A percentile compares a stretch with the other conserved stretches of the same genome.
phyloP scores from a whole-genome alignment of 2,888 invertebrate species.

The Vannuccia rotundouncinata region DNA sequence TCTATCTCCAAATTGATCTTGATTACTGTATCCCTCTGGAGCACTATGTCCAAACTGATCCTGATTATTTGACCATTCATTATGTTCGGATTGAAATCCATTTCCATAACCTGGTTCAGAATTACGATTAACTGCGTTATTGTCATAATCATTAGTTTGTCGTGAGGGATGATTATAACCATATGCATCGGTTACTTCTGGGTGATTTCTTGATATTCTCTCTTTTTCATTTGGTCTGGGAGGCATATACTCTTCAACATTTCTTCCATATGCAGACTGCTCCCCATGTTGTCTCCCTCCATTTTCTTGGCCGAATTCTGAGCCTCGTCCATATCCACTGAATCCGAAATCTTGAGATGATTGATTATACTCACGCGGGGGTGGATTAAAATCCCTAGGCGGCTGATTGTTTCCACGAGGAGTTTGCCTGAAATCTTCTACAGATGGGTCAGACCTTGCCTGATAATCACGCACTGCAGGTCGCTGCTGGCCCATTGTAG shows the following conservation, averaged over 20 bases:
- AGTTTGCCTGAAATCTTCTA: not conserved
- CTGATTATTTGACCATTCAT: not conserved
- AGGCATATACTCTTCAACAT: not conserved
- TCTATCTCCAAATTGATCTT: not conserved
- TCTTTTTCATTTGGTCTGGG: not conserved
- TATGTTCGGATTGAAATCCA: not conserved
- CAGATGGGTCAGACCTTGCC: not conserved
- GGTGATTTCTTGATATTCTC: not conserved
- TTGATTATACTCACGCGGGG: not conserved
- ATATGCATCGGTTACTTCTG: not conserved
- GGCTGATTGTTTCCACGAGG: not conserved
- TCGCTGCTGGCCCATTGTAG: not conserved
- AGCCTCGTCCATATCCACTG: not conserved
- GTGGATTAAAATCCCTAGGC: not conserved
- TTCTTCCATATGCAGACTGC: not conserved
- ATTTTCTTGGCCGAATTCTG: not conserved
- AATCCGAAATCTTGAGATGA: not conserved
- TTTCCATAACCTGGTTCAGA: slow-evolving; percentile 8
- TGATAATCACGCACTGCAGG: not conserved
- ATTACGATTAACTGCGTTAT: not conserved
- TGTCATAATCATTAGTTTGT: not conserved
- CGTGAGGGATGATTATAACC: not conserved
- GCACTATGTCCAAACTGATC: not conserved
- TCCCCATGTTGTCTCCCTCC: not conserved
- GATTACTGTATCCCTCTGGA: not conserved